Conservation (phyloP, 2,888 invertebrate genomes). For the Stenodema calcarata region DNA sequence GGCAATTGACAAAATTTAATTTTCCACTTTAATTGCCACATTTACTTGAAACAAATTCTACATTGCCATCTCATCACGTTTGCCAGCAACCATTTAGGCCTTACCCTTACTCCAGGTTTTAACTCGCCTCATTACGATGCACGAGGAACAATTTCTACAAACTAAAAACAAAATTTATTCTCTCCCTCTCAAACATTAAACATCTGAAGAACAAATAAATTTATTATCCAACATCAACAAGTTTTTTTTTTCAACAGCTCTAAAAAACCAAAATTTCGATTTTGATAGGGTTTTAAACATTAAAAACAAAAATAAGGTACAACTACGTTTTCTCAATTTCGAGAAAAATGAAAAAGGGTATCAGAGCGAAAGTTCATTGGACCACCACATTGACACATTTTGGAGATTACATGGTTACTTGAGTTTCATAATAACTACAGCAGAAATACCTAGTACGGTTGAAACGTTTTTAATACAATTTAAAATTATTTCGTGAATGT, state of each 20-base stretch:
- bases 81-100: not conserved
- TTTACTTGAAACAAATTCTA: not conserved
- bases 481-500: too few species aligned
- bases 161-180: not conserved
- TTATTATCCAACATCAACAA: slow-evolving; percentile 12
- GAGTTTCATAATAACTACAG: too few species aligned
- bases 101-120: not conserved
- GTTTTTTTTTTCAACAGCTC: not conserved
- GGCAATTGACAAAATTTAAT: too few species aligned
- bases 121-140: not conserved
- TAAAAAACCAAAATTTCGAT: not conserved
- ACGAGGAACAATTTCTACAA: not conserved
- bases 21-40: too few species aligned
- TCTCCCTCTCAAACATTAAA: not conserved
- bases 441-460: too few species aligned
- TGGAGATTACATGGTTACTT: not conserved
- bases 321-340: not conserved
- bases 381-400: not conserved
- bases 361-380: not conserved
- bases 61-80: not conserved
- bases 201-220: slow-evolving; percentile 6
- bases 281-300: not conserved
- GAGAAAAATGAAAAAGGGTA: not conserved
- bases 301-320: not conserved
- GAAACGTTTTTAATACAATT: too few species aligned